phyloP scores from a whole-genome alignment of 2,888 invertebrate genomes.

The Zaprionus bogoriensis region DNA sequence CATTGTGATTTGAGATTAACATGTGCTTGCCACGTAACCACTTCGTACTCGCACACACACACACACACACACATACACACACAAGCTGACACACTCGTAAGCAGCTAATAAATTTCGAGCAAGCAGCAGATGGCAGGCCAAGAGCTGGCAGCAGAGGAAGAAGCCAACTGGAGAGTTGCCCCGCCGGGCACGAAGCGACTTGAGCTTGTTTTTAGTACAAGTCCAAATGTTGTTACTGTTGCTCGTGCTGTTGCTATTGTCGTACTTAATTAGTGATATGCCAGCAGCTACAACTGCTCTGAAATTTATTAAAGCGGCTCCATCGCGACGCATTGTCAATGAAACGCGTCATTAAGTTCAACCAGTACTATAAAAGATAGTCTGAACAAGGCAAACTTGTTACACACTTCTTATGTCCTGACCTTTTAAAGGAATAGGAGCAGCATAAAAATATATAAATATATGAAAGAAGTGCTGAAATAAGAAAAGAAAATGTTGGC shows the following conservation, averaged over 20 bases:
- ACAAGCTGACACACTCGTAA: conserved; percentile 26
- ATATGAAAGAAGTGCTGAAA: background rate
- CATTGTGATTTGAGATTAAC: conserved; percentile 57
- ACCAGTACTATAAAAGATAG: conserved; percentile 7
- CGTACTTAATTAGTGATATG: conserved; percentile 57
- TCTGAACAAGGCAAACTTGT: background rate
- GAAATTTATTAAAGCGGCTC: conserved; percentile 40
- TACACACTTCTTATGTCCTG: background rate
- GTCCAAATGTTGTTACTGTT: conserved; percentile 1
- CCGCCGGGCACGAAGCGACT: conserved; percentile 37
- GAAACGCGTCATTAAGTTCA: conserved; percentile 44
- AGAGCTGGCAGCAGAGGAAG: conserved; percentile 20
- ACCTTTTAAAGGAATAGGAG: no score
- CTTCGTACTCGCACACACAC: background rate
- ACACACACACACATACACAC: conserved; percentile 3
- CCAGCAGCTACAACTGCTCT: conserved; percentile 18
- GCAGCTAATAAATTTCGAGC: conserved; percentile 64
- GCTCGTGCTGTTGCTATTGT: conserved; percentile 19
- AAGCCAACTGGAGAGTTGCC: conserved; percentile 13
- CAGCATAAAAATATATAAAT: no score
- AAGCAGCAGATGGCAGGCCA: conserved; percentile 46
- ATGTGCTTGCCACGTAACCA: conserved; percentile 29
- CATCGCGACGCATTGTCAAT: conserved; percentile 16
- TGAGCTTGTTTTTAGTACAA: conserved; percentile 28
- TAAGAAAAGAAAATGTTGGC: no score